Conservation (phyloP, 2,797 vertebrate species). For the Dallia pectoralis region DNA sequence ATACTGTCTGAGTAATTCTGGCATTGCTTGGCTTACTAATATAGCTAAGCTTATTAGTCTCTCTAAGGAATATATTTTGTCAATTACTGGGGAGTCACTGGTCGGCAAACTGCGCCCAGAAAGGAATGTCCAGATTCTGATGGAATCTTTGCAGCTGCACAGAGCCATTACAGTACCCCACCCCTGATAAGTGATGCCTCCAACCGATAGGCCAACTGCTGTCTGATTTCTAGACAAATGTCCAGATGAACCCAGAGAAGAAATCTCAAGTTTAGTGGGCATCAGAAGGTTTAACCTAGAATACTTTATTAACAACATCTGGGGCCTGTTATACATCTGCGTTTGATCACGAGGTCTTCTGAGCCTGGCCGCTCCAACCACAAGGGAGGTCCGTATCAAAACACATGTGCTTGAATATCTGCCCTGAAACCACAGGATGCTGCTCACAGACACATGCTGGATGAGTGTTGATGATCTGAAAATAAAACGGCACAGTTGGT, state of each 20-base stretch:
- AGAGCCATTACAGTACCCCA: conserved; percentile 42
- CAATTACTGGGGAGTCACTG: conserved; percentile 31
- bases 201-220: conserved; percentile 35
- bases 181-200: conserved; percentile 55
- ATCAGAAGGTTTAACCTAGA: conserved; percentile 29
- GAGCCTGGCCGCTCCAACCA: conserved; percentile 26
- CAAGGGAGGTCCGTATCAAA: conserved; percentile 35
- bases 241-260: conserved; percentile 29
- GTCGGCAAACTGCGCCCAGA: conserved; percentile 24
- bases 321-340: conserved; percentile 28
- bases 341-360: conserved; percentile 14
- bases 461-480: conserved; percentile 64
- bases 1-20: conserved; percentile 1
- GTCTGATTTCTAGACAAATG: conserved; percentile 45
- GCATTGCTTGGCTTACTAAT: background rate
- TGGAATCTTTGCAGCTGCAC: conserved; percentile 35
- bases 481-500: conserved; percentile 60
- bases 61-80: conserved; percentile 33
- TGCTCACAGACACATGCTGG: conserved; percentile 60
- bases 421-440: conserved; percentile 46
- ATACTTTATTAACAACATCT: conserved; percentile 27
- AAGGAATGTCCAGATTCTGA: conserved; percentile 31
- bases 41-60: conserved; percentile 35
- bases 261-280: conserved; percentile 19
- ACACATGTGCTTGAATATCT: conserved; percentile 34